phyloP scores from a whole-genome alignment of 2,888 invertebrate genomes.

The Conops quadrifasciatus region DNA sequence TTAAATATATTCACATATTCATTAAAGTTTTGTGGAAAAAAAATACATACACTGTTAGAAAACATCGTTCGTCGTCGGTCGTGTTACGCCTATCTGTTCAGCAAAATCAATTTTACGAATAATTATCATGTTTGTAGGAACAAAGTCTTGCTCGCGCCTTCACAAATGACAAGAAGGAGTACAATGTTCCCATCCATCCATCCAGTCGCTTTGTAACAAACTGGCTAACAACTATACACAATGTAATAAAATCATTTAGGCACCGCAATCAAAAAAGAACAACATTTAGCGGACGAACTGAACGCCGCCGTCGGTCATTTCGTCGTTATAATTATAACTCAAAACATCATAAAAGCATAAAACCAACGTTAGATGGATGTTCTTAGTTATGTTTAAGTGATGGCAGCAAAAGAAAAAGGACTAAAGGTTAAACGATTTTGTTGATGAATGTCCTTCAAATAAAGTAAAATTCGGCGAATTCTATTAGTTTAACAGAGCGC shows the following conservation, averaged over 20 bases:
- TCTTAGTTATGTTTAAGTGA: background rate
- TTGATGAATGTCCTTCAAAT: background rate
- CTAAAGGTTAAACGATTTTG: background rate
- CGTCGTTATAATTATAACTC: slow-evolving; percentile 17
- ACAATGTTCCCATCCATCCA: too few species aligned
- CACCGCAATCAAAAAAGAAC: background rate
- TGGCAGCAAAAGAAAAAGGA: background rate
- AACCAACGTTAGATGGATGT: background rate
- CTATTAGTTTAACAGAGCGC: background rate
- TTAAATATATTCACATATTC: too few species aligned
- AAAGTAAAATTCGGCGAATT: background rate
- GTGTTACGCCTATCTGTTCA: too few species aligned
- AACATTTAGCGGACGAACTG: background rate
- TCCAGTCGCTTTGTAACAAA: too few species aligned
- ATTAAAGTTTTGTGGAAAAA: too few species aligned
- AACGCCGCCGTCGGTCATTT: background rate
- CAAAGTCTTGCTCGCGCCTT: slow-evolving; percentile 10
- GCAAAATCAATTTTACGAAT: too few species aligned
- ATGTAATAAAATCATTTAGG: slow-evolving; percentile 5
- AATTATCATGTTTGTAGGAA: too few species aligned
- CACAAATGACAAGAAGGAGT: too few species aligned
- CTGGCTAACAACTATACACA: background rate
- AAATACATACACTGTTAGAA: too few species aligned
- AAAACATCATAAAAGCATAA: slow-evolving; percentile 21
- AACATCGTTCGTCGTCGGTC: too few species aligned